phyloP scores from a whole-genome alignment of 1,140 invertebrate species.

The Samia ricini region DNA sequence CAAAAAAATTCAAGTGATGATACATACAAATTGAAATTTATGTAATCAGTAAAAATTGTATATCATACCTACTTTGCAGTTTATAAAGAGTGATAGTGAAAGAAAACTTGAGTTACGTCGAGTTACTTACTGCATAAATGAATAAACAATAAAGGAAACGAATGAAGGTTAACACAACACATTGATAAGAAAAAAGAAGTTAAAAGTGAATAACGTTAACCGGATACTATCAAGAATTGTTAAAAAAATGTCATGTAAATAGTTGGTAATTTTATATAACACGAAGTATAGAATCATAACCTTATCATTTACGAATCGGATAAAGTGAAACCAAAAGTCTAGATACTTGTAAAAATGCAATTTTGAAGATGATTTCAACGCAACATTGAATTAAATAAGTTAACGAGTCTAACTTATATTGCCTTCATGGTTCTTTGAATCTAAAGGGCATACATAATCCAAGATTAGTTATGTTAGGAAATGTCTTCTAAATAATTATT shows the following conservation, averaged over 20 bases:
- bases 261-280: not conserved
- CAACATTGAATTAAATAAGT: too few relatives aligned
- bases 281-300: not conserved
- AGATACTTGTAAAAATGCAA: not conserved
- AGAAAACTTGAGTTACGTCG: not conserved
- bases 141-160: conserved; percentile 17
- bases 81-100: not conserved
- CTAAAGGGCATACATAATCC: too few relatives aligned
- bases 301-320: not conserved
- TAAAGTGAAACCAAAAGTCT: not conserved
- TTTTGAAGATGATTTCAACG: too few relatives aligned
- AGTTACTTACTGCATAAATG: not conserved
- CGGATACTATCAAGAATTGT: not conserved
- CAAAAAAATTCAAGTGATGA: too few relatives aligned
- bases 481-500: not conserved
- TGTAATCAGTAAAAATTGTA: too few relatives aligned
- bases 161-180: conserved; percentile 15
- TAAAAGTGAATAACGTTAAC: conserved; percentile 12
- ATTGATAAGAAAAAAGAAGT: conserved; percentile 15
- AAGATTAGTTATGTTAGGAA: too few relatives aligned
- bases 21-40: too few relatives aligned
- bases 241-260: not conserved
- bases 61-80: too few relatives aligned
- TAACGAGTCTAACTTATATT: too few relatives aligned
- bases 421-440: too few relatives aligned